phyloP scores from a whole-genome alignment of 1,140 invertebrate species.

The Ridgeia piscesae region DNA sequence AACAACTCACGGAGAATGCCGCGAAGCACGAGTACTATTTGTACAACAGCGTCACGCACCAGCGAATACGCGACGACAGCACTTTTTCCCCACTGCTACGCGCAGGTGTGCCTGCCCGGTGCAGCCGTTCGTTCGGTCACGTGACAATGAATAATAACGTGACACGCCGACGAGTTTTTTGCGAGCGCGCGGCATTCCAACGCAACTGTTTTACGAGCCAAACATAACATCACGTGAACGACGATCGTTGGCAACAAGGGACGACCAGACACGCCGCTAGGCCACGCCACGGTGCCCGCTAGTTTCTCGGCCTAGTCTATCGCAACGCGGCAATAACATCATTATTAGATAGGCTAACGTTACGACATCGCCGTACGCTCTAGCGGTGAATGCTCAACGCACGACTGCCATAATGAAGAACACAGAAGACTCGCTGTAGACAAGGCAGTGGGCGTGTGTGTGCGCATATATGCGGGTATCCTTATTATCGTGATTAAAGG shows the following conservation, averaged over 20 bases:
- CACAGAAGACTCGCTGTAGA: too few relatives aligned
- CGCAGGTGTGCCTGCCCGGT: background rate
- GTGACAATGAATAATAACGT: background rate
- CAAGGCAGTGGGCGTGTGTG: too few relatives aligned
- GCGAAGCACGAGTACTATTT: too few relatives aligned
- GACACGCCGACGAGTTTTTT: background rate
- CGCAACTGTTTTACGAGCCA: background rate
- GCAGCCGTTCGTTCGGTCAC: background rate
- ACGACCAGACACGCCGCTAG: background rate
- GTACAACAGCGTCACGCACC: too few relatives aligned
- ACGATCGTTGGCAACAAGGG: background rate
- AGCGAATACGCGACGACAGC: too few relatives aligned
- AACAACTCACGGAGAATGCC: background rate
- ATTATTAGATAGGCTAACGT: background rate
- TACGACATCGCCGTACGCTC: background rate
- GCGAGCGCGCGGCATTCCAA: conserved; percentile 2
- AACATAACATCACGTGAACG: background rate
- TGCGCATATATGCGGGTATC: too few relatives aligned
- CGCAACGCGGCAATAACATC: background rate
- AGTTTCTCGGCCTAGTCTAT: background rate
- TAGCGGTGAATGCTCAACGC: background rate
- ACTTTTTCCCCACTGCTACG: background rate
- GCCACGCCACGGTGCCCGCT: background rate
- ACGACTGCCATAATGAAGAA: too few relatives aligned
- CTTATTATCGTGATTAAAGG: too few relatives aligned